Evolutionary conservation across 2,888 invertebrate species (phyloP).

Genomic region (Conistra vaccinii): DNA sequence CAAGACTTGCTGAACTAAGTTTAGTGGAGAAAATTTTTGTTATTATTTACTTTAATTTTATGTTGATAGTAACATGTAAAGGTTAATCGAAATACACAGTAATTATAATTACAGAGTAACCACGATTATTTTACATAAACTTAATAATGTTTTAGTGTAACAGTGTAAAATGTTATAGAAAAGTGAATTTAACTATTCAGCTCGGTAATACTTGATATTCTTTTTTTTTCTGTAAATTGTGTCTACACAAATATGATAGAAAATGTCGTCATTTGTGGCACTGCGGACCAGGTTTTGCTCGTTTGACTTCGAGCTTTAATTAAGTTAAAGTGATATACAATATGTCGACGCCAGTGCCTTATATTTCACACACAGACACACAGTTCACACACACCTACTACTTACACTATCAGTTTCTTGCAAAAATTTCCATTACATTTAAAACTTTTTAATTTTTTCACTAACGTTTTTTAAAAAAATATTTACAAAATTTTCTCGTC

Average conservation of each 20-base stretch:
- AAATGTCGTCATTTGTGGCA: slow-evolving; percentile 28
- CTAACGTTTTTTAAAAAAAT: slow-evolving; percentile 78
- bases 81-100: slow-evolving; percentile 28
- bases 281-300: background rate
- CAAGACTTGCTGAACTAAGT: slow-evolving; percentile 22
- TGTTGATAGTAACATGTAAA: slow-evolving; percentile 28
- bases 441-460: slow-evolving; percentile 72
- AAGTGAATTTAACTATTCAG: slow-evolving; percentile 42
- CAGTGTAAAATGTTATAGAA: slow-evolving; percentile 62
- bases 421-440: slow-evolving; percentile 75
- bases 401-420: slow-evolving; percentile 76
- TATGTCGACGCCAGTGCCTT: slow-evolving; percentile 34
- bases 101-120: slow-evolving; percentile 41
- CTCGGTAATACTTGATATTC: slow-evolving; percentile 29
- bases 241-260: slow-evolving; percentile 38
- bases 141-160: slow-evolving; percentile 49
- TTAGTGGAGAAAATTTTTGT: slow-evolving; percentile 2
- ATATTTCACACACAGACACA: slow-evolving; percentile 54
- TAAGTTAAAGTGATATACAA: background rate
- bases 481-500: slow-evolving; percentile 79
- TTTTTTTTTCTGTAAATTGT: slow-evolving; percentile 23
- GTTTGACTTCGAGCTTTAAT: background rate
- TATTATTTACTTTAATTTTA: slow-evolving; percentile 17
- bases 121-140: slow-evolving; percentile 50
- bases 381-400: slow-evolving; percentile 63